A percentile compares a stretch with the other conserved stretches of the same genome.
These are phyloP conservation scores for Jaculus jaculus DNA, from an alignment of 2,113 vertebrate species.

Conservation along the genomic window DNA sequence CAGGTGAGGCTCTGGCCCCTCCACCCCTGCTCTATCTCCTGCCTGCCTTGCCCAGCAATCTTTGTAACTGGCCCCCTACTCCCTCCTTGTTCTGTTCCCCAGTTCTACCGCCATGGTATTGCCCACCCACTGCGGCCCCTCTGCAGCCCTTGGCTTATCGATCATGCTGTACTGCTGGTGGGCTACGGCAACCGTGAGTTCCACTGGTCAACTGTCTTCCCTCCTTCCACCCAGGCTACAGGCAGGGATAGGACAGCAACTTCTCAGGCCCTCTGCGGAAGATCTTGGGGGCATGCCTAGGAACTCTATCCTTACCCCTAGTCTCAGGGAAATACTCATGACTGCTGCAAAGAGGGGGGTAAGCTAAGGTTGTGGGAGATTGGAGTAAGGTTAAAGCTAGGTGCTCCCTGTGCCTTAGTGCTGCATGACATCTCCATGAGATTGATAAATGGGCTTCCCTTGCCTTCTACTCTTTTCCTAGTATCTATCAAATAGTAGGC, in stretches of 20 bases:
- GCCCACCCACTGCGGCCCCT: slow-evolving; percentile 91
- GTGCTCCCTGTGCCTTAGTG: neutral
- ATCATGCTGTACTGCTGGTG: slow-evolving; percentile 92
- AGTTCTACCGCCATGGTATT: slow-evolving; percentile 93
- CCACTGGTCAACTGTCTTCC: neutral
- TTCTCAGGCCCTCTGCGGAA: neutral
- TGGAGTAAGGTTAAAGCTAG: neutral
- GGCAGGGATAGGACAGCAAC: neutral
- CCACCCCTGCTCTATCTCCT: rapidly evolving
- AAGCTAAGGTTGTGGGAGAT: neutral
- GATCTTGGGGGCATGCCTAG: neutral
- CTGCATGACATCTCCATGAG: neutral
- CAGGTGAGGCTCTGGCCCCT: slow-evolving; percentile 83
- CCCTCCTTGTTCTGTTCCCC: neutral
- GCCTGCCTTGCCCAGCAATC: neutral
- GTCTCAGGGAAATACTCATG: neutral
- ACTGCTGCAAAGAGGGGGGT: neutral
- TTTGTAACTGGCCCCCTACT: neutral
- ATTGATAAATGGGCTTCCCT: neutral
- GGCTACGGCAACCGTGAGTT: slow-evolving; percentile 92
- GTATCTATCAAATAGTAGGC: neutral
- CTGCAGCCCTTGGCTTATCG: slow-evolving; percentile 93
- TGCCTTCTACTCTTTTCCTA: neutral
- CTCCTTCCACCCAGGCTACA: neutral
- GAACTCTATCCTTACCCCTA: neutral